Evolutionary conservation across 2,888 invertebrate species (phyloP).

Genomic region (Perizoma flavofasciatum): DNA sequence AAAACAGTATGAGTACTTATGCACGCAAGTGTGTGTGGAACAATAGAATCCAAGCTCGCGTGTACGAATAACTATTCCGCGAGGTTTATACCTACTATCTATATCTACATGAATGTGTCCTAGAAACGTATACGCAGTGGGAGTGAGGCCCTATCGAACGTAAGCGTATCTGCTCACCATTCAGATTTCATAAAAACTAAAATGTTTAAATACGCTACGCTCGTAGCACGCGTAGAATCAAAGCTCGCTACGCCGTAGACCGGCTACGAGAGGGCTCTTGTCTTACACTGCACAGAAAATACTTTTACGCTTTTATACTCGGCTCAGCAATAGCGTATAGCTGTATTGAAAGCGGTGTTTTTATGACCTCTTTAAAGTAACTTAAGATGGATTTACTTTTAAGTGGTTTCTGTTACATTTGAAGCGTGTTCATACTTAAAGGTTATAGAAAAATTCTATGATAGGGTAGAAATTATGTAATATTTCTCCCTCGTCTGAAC

Average conservation of each 20-base stretch:
- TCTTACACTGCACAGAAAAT: slow-evolving; percentile 19
- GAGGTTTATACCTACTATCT: too few species aligned
- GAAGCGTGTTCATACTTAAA: background rate
- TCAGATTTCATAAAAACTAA: slow-evolving; percentile 12
- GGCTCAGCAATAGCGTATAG: slow-evolving; percentile 8
- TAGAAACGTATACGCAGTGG: too few species aligned
- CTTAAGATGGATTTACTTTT: slow-evolving; percentile 4
- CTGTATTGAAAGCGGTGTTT: slow-evolving; percentile 16
- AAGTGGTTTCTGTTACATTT: slow-evolving; percentile 8
- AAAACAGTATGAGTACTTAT: too few species aligned
- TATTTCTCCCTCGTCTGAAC: background rate
- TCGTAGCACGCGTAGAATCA: slow-evolving; percentile 25
- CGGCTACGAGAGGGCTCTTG: slow-evolving; percentile 27
- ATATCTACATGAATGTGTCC: too few species aligned
- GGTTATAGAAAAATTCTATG: too few species aligned
- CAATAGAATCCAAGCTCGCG: too few species aligned
- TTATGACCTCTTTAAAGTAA: slow-evolving; percentile 15
- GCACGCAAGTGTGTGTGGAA: too few species aligned
- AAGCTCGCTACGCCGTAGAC: slow-evolving; percentile 33
- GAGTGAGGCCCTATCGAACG: too few species aligned
- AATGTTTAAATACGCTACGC: slow-evolving; percentile 23
- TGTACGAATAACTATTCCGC: too few species aligned
- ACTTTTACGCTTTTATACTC: slow-evolving; percentile 26
- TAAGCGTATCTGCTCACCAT: slow-evolving; percentile 2
- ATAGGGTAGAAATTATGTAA: background rate